Evolutionary conservation across 1,140 invertebrate species (phyloP), one percentile per base, ranked within the genome.

Genomic region (Sitobion miscanthi): DNA sequence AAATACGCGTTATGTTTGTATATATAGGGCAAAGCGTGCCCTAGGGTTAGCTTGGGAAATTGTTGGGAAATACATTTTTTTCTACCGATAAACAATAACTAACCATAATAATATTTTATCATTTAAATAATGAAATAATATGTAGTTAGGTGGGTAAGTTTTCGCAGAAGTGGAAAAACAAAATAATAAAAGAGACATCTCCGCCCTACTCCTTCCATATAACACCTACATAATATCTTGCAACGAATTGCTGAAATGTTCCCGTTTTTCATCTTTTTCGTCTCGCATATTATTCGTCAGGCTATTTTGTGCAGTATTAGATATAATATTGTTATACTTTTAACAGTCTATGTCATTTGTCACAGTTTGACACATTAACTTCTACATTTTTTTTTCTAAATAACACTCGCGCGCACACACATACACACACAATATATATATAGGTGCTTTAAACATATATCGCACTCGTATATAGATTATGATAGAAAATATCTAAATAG

Each of bases 401-500:
- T 23, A 49, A 87, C 49, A 30, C 49, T 4, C 47, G 11, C 52
- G 1, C 49, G 14, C 49, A 2, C 49, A 17, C 49, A 52, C 52
- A 21, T 0, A 5, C 17, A 52, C 49, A 52, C 49, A 52, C 42
- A 2, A 38, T 38, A 83, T 9, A 83, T 23, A 82, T 9, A 42
- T 2, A 38, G 21, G 38, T 9, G 42, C 9, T 49, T n/a, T n/a
- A 25, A n/a, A 54, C 49, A 21, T 83, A 38, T 85, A 42, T 42
- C 42, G 42, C 23, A 85, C 83, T 23, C 23, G 38, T 30, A 54
- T 52, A 52, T 54, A 45, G 83, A 85, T 85, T 42, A 85, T 85
- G 38, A 25, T n/a, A 35, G 38, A 49, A 87, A 49, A 87, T 87
- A 87, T 88, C 87, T 52, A 35, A 90, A 90, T 30, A 17, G 89